Conservation (phyloP, 2,113 vertebrate species). For the Setophaga coronata region DNA sequence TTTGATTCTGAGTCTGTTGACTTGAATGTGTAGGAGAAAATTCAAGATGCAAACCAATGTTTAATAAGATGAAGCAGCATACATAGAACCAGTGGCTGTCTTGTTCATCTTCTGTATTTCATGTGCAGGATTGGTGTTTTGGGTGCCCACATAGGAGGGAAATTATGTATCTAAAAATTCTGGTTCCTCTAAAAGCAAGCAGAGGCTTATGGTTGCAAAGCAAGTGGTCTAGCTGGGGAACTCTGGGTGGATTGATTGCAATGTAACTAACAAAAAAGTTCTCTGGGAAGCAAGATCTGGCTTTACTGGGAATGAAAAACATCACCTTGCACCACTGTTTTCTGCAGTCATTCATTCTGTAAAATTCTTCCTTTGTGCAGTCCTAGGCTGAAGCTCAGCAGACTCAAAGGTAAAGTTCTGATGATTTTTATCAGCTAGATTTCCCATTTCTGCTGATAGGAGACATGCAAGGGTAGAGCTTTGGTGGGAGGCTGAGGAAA, state of each 20-base stretch:
- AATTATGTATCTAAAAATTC: not conserved
- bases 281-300: not conserved
- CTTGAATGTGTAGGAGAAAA: not conserved
- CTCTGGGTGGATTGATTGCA: not conserved
- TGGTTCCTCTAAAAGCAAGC: not conserved
- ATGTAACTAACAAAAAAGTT: not conserved
- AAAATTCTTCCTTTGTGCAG: conserved; percentile 18
- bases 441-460: not conserved
- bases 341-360: not conserved
- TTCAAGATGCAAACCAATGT: not conserved
- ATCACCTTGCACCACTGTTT: not conserved
- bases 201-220: not conserved
- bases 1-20: not conserved
- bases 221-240: not conserved
- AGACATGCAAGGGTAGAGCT: not conserved
- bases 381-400: conserved; percentile 32
- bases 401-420: not conserved
- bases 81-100: not conserved
- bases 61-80: not conserved
- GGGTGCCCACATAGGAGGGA: not conserved
- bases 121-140: not conserved
- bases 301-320: not conserved
- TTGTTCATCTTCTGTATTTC: not conserved
- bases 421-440: not conserved
- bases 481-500: not conserved